Evolutionary conservation across 1,140 invertebrate genomes (phyloP).

Genomic region (Grapholita molesta): DNA sequence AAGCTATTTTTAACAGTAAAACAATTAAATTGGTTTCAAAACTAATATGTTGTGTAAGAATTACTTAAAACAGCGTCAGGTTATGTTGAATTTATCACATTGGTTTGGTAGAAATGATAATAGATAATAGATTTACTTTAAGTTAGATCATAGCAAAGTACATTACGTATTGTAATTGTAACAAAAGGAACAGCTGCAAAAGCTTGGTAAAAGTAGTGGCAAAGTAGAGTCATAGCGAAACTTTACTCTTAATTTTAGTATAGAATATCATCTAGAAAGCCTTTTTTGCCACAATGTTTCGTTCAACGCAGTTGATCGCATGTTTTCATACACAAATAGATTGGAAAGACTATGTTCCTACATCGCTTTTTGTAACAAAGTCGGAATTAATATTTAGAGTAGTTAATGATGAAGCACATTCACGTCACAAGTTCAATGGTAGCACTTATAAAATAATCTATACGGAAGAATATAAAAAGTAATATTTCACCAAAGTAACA

Average conservation of each 20-base stretch:
- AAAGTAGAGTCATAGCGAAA: conserved; percentile 77
- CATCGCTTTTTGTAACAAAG: conserved; percentile 18
- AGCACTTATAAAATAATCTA: conserved; percentile 5
- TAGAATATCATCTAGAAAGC: conserved; percentile 47
- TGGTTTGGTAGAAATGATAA: neutral
- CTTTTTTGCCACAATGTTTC: conserved; percentile 70
- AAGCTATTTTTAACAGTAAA: no score
- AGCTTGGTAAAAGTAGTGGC: conserved; percentile 65
- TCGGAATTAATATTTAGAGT: neutral
- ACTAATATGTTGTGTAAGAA: neutral
- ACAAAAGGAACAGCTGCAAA: conserved; percentile 33
- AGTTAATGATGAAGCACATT: conserved; percentile 19
- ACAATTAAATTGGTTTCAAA: no score
- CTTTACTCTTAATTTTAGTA: conserved; percentile 65
- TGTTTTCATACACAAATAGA: conserved; percentile 35
- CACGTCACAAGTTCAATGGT: conserved; percentile 21
- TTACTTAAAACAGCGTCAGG: neutral
- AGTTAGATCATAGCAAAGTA: neutral
- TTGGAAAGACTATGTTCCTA: conserved; percentile 25
- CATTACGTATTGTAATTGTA: conserved; percentile 7
- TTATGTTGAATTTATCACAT: neutral
- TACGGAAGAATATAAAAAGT: neutral
- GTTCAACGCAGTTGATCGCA: conserved; percentile 59
- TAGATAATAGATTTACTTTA: neutral
- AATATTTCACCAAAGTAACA: conserved; percentile 18